Conservation (phyloP, 2,113 vertebrate species). For the Oncorhynchus keta region DNA sequence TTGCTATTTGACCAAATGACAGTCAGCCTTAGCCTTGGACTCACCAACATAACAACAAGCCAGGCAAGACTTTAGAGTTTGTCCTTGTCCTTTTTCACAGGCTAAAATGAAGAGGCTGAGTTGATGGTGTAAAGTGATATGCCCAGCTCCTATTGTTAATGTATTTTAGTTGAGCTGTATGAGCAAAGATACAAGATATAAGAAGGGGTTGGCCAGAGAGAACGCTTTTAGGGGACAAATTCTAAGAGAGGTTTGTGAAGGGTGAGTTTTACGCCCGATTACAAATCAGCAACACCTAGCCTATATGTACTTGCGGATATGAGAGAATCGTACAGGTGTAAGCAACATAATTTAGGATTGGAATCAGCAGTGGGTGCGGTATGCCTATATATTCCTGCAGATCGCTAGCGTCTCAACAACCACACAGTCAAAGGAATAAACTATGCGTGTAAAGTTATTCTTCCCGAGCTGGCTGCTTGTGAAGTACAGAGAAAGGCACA, state of each 20-base stretch:
- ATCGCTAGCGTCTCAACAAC: neutral
- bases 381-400: neutral
- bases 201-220: too few relatives aligned
- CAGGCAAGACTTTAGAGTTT: neutral
- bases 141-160: neutral
- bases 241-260: too few relatives aligned
- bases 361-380: too few relatives aligned
- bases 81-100: neutral
- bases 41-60: neutral
- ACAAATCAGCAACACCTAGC: too few relatives aligned
- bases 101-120: neutral
- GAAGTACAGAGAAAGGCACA: too few relatives aligned
- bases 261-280: too few relatives aligned
- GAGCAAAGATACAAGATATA: too few relatives aligned
- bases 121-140: neutral
- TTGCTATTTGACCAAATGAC: neutral
- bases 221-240: too few relatives aligned
- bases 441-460: neutral
- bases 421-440: constrained; percentile 26
- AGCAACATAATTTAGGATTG: too few relatives aligned
- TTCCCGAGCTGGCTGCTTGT: neutral
- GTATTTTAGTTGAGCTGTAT: too few relatives aligned
- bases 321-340: too few relatives aligned
- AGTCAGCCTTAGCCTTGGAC: neutral
- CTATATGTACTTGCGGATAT: too few relatives aligned